A percentile compares a stretch with the other conserved stretches of the same genome.
phyloP scores from a whole-genome alignment of 1,140 invertebrate genomes.

The Rhopalosiphum maidis region DNA sequence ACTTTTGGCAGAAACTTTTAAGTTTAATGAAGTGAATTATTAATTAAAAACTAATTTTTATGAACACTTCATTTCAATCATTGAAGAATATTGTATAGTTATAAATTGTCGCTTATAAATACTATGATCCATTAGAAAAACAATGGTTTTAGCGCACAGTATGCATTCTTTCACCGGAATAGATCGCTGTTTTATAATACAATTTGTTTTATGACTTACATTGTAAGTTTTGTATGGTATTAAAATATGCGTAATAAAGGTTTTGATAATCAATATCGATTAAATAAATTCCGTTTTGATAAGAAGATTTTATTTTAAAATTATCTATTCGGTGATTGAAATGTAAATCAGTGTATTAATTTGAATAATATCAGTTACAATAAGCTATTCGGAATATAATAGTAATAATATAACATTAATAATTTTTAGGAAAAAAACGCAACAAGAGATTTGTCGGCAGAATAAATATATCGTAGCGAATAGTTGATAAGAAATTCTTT shows the following conservation, averaged over 20 bases:
- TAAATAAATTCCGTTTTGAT: neutral
- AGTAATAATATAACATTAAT: too few relatives aligned
- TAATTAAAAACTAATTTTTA: constrained; percentile 31
- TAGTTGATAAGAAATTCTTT: too few relatives aligned
- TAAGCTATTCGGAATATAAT: too few relatives aligned
- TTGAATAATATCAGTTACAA: neutral
- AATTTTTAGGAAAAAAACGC: too few relatives aligned
- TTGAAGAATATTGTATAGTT: neutral
- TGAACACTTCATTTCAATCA: neutral
- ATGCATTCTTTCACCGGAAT: neutral
- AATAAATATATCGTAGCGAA: too few relatives aligned
- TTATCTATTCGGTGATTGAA: neutral
- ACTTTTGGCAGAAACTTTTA: constrained; percentile 13
- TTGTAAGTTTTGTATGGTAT: too few relatives aligned
- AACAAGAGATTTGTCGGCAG: too few relatives aligned
- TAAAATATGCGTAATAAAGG: too few relatives aligned
- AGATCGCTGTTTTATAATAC: neutral
- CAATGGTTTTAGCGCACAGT: neutral
- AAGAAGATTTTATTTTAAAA: neutral
- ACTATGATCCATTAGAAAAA: neutral
- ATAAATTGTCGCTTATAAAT: neutral
- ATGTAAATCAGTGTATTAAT: neutral
- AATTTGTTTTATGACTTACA: neutral
- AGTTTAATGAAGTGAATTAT: constrained; percentile 37
- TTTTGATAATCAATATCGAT: too few relatives aligned